Evolutionary conservation across 2,888 invertebrate genomes (phyloP), one percentile per base, ranked within the genome.

Genomic region (Orthosia incerta): DNA sequence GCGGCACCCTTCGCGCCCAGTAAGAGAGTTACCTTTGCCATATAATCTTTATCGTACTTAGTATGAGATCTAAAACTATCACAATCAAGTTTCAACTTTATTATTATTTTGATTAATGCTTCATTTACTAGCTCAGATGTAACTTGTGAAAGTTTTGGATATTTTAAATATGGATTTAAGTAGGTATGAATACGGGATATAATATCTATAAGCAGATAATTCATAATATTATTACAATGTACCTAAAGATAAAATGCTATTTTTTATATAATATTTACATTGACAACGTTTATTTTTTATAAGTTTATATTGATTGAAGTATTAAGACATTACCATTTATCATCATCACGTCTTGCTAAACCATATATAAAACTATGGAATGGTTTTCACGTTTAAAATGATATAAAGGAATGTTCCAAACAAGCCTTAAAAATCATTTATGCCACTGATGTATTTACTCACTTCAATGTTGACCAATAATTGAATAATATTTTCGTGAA

Each of bases 11-110:
- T 92, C 80, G 93, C 95, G 76, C 95, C 96, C 87, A 96, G 96
- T 96, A 96, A 96, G 96, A 91, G 95, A 93, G 96, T 96, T 82
- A 96, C 96, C 83, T 96, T 96, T 94, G 96, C 95, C 86, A 87
- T 95, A 65, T 96, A 94, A 88, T 56, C 12, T 66, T 45, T 39
- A 12, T 20, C 18, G 26, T 64, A 51, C 46, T 26, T 23, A 70
- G 18, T 56, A 59, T 46, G 12, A 60, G 23, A 67, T 74, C 62
- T 72, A 74, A 85, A 78, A 77, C 79, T 73, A 68, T 70, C 77
- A 74, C 74, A 74, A 23, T 59, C n/a, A 53, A 65, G 16, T 56
- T 57, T 46, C 39, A 39, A 72, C 15, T 16, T 39, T 15, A 26
- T 48, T 18, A 20, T 39, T 79, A 0, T 79, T 78, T 26, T 16